Base-by-base conservation (phyloP, 1,140 invertebrate species). In the Matsumurasca onukii region DNA sequence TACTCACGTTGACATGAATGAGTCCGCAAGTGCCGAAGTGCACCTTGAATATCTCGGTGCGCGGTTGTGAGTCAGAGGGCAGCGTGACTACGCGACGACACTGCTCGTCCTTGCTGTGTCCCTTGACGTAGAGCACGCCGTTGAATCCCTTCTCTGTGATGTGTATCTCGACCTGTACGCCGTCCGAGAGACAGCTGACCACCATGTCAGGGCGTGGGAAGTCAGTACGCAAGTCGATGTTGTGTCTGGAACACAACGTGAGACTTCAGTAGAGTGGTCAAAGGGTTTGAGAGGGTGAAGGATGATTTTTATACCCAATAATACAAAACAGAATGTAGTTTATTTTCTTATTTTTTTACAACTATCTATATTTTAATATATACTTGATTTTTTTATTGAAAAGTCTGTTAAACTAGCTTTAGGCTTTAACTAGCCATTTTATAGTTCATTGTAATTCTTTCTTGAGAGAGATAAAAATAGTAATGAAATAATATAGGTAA, bases 101-200 rank as follows among this genome's bases (percentile, higher is more conserved):
- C 55, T 93, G 84, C 76, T 94, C 91, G 74, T 97, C 92, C 78
- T 96, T 96, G 76, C 93, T 95, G 77, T 95, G 92, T 12, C 94
- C 93, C 82, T 97, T 97, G 0, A 97, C 95, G 74, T 97, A 97
- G 0, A 97, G 80, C 0, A 97, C 89, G 2, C 95, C 95, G 73
- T 95, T 93, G 77, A 96, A 97, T 52, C 90, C 91, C 73, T 89
- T 82, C 77, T 89, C 83, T 69, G 85, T 86, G 39, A 95, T 88
- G 73, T 91, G 87, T 59, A 96, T 89, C 75, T 91, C 88, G 0
- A 97, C 93, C 76, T 93, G 90, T 0, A 97, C 91, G 30, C 94
- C 94, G 79, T 97, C 94, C 17, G 94, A 93, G 34, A 95, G 78
- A 80, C 95, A 97, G 75, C 88, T 91, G 30, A 97, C 94, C 31